Evolutionary conservation across 2,113 vertebrate species (phyloP).

Genomic region (Nerophis lumbriciformis): DNA sequence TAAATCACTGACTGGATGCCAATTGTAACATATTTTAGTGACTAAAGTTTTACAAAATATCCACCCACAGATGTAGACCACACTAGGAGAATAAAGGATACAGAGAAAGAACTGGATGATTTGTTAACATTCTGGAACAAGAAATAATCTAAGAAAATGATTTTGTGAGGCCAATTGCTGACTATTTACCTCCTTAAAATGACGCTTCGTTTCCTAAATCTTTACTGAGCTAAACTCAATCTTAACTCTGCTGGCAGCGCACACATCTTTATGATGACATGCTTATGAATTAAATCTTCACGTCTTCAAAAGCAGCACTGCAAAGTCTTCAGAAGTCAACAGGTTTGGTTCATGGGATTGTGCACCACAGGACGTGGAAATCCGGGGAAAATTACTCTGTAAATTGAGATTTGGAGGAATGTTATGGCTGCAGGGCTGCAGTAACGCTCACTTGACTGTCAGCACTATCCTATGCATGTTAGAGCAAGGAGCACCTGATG

Average conservation of each 20-base stretch:
- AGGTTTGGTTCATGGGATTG: conserved; percentile 11
- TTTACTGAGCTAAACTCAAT: neutral
- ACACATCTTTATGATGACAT: neutral
- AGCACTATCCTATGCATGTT: conserved; percentile 30
- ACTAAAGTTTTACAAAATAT: conserved; percentile 4
- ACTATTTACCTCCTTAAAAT: conserved; percentile 12
- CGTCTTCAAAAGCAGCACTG: neutral
- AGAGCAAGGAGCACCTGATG: conserved; percentile 6
- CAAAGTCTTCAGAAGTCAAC: neutral
- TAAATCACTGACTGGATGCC: conserved; percentile 2
- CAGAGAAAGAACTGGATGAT: conserved; percentile 11
- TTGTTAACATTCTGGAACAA: conserved; percentile 52
- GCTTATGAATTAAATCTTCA: conserved; percentile 1
- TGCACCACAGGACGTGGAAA: conserved; percentile 16
- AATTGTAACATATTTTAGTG: conserved; percentile 16
- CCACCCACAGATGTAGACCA: conserved; percentile 8
- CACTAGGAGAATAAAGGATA: conserved; percentile 28
- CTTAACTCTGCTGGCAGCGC: neutral
- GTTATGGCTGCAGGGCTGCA: conserved; percentile 46
- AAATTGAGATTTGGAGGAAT: conserved; percentile 46
- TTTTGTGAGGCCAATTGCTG: conserved; percentile 47
- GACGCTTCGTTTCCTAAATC: neutral
- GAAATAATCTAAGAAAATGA: conserved; percentile 45
- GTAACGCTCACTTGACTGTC: conserved; percentile 26
- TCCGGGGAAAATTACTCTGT: conserved; percentile 46